phyloP scores from a whole-genome alignment of 1,140 invertebrate genomes.

The Dryas iulia region DNA sequence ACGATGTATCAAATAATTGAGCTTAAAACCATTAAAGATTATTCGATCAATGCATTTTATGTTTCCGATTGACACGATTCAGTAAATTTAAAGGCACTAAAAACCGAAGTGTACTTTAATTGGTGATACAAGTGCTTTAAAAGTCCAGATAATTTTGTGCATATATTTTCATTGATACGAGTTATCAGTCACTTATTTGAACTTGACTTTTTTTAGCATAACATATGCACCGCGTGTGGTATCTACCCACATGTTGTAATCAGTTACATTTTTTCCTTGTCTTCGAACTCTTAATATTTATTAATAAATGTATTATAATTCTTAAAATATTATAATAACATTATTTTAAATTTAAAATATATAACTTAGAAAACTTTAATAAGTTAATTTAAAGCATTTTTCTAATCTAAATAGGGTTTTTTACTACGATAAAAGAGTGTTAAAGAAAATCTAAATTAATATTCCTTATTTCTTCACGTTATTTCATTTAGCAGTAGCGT shows the following conservation, averaged over 20 bases:
- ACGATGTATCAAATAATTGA: slow-evolving; percentile 20
- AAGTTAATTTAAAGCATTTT: background rate
- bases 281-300: background rate
- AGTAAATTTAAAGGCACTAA: slow-evolving; percentile 39
- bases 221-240: background rate
- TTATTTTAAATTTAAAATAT: background rate
- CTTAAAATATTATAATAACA: background rate
- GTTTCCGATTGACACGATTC: slow-evolving; percentile 57
- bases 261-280: background rate
- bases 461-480: background rate
- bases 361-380: background rate
- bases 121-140: slow-evolving; percentile 27
- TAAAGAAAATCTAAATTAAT: background rate
- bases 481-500: background rate
- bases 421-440: background rate
- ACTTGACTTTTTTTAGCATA: slow-evolving; percentile 14
- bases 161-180: slow-evolving; percentile 20
- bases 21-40: slow-evolving; percentile 28
- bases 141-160: background rate
- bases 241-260: background rate
- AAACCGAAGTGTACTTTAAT: slow-evolving; percentile 46
- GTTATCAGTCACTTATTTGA: slow-evolving; percentile 17
- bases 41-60: slow-evolving; percentile 46
- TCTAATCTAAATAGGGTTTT: background rate
- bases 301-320: background rate